Percentiles rank a stretch among this genome's conserved stretches.
These are phyloP conservation scores for Zoanthus sansibaricus DNA, from an alignment of 92 coral and sea anemone species.

Conservation along the genomic window DNA sequence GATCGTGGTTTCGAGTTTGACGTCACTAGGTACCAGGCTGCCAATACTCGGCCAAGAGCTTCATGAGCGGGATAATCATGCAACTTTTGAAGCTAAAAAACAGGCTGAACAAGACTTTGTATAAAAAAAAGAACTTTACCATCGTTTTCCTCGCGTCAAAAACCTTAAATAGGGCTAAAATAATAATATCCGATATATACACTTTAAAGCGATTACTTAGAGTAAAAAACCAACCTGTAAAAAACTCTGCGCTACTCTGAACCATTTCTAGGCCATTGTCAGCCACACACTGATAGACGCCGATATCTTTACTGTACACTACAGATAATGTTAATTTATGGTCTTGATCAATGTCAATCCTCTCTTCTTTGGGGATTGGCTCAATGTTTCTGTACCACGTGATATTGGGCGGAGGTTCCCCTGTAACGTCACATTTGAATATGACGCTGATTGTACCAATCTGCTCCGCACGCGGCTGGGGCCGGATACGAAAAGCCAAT, in stretches of 20 bases:
- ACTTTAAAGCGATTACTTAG: not conserved
- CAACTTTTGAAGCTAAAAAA: too few relatives aligned
- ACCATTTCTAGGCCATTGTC: constrained; percentile 85
- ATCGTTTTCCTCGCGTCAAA: too few relatives aligned
- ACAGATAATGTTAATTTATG: constrained; percentile 58
- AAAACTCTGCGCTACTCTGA: constrained; percentile 87
- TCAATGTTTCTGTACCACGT: constrained; percentile 92
- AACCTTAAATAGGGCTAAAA: too few relatives aligned
- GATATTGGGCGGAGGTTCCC: constrained; percentile 87
- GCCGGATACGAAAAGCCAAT: constrained; percentile 72
- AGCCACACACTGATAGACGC: constrained; percentile 94
- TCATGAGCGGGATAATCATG: too few relatives aligned
- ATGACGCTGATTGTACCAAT: constrained; percentile 46
- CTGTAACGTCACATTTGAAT: constrained; percentile 84
- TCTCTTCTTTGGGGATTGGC: constrained; percentile 55
- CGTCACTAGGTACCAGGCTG: too few relatives aligned
- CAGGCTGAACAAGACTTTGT: too few relatives aligned
- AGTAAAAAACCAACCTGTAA: constrained; percentile 43
- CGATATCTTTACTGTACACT: constrained; percentile 78
- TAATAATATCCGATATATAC: too few relatives aligned
- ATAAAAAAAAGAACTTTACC: too few relatives aligned
- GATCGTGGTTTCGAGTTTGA: too few relatives aligned
- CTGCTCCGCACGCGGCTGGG: constrained; percentile 67
- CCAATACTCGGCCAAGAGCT: too few relatives aligned
- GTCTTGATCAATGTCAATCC: constrained; percentile 62